Conservation (phyloP, 2,797 vertebrate genomes). For the Masticophis lateralis region DNA sequence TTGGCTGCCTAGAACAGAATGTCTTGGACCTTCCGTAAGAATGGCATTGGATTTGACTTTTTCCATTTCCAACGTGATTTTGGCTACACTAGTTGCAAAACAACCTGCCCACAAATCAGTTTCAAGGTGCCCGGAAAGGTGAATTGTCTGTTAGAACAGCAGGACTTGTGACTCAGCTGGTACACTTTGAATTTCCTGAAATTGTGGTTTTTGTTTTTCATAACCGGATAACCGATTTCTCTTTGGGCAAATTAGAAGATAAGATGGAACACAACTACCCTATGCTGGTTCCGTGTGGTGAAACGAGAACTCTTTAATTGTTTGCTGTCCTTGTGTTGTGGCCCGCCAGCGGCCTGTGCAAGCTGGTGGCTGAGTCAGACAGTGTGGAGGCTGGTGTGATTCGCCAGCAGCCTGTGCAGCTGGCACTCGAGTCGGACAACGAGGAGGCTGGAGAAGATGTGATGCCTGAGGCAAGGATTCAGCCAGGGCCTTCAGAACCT, state of each 20-base stretch:
- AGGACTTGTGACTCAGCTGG: neutral
- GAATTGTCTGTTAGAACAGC: neutral
- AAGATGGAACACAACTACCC: neutral
- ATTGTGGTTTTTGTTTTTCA: neutral
- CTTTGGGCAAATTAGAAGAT: neutral
- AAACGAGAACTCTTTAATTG: neutral
- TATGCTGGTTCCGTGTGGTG: neutral
- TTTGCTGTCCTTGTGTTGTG: neutral
- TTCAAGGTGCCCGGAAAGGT: neutral
- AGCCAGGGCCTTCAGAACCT: too few relatives aligned
- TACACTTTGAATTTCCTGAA: neutral
- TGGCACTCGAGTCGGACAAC: too few relatives aligned
- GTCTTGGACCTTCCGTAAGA: neutral
- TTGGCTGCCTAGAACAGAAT: neutral
- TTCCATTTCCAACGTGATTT: neutral
- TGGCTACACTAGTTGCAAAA: neutral
- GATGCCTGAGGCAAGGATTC: too few relatives aligned
- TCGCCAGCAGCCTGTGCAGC: too few relatives aligned
- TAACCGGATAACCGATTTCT: neutral
- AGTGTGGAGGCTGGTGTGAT: too few relatives aligned
- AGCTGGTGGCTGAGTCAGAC: too few relatives aligned
- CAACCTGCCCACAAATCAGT: neutral
- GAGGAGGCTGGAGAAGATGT: too few relatives aligned
- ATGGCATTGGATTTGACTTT: neutral
- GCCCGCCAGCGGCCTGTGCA: too few relatives aligned